Percentiles rank a stretch among this genome's conserved stretches.
Conservation (phyloP, 2,113 vertebrate genomes). For the Dissostichus mawsoni region DNA sequence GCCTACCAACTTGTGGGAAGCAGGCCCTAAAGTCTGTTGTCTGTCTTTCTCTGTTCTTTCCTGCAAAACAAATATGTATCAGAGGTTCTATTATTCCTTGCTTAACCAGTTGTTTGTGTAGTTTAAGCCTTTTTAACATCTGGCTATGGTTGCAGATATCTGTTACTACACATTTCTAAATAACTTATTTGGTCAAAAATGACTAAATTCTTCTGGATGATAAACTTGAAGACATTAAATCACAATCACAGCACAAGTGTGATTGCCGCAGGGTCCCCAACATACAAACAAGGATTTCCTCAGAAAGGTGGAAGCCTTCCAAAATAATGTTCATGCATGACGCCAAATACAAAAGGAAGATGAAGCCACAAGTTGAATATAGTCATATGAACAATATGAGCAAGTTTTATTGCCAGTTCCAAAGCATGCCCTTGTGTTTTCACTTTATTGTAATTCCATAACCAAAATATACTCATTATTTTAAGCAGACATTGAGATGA, state of each 20-base stretch:
- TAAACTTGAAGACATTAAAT: not conserved
- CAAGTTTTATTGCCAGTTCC: slow-evolving; percentile 62
- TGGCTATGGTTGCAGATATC: not conserved
- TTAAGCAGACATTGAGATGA: slow-evolving; percentile 50
- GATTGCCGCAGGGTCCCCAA: not conserved
- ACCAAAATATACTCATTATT: slow-evolving; percentile 64
- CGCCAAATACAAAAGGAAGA: slow-evolving; percentile 56
- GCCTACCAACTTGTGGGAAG: not conserved
- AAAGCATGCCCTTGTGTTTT: slow-evolving; percentile 58
- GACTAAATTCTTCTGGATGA: not conserved
- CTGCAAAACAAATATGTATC: slow-evolving; percentile 1
- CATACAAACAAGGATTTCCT: slow-evolving; percentile 1
- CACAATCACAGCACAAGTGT: not conserved
- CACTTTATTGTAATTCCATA: slow-evolving; percentile 72
- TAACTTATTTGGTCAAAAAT: slow-evolving; percentile 5
- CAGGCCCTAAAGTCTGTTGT: not conserved
- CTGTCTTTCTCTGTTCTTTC: not conserved
- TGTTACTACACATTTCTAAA: not conserved
- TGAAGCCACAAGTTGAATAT: slow-evolving; percentile 71
- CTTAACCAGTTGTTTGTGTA: not conserved
- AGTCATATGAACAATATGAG: slow-evolving; percentile 60
- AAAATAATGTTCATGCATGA: slow-evolving; percentile 61
- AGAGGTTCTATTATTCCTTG: not conserved
- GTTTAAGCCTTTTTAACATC: not conserved
- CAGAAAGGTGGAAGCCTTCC: not conserved